phyloP scores from a whole-genome alignment of 2,113 vertebrate species.

The Halichoerus grypus region DNA sequence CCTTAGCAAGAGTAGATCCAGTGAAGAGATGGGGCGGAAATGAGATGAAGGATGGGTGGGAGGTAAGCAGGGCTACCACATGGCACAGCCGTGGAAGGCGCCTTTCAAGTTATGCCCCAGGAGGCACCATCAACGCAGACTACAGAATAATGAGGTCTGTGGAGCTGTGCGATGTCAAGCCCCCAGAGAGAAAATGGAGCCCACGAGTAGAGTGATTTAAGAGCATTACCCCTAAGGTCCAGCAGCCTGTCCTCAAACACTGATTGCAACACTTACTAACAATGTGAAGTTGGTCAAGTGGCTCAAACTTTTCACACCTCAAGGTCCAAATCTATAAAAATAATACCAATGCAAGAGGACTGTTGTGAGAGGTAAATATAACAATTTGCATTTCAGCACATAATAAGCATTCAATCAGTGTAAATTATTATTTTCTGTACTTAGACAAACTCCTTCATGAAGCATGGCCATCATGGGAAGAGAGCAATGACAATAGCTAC shows the following conservation, averaged over 20 bases:
- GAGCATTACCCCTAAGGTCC: neutral
- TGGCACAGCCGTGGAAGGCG: neutral
- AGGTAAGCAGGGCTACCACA: neutral
- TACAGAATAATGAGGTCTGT: neutral
- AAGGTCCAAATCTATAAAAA: neutral
- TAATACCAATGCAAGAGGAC: neutral
- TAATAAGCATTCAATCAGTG: neutral
- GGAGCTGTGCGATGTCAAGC: neutral
- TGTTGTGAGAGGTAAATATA: neutral
- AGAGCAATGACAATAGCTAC: neutral
- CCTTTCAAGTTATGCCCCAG: neutral
- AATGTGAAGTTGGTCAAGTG: neutral
- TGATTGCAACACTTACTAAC: neutral
- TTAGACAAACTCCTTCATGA: neutral
- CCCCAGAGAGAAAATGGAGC: neutral
- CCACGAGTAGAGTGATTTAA: neutral
- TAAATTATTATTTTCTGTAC: neutral
- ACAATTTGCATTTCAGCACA: neutral
- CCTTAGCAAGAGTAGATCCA: neutral
- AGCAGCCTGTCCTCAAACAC: neutral
- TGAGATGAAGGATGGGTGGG: neutral
- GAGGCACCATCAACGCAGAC: neutral
- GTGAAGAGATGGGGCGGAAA: neutral
- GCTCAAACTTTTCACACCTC: neutral
- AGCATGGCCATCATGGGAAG: neutral